These are phyloP conservation scores for Orestias chungarensis DNA, from an alignment of 2,797 vertebrate species.

Conservation along the genomic window DNA sequence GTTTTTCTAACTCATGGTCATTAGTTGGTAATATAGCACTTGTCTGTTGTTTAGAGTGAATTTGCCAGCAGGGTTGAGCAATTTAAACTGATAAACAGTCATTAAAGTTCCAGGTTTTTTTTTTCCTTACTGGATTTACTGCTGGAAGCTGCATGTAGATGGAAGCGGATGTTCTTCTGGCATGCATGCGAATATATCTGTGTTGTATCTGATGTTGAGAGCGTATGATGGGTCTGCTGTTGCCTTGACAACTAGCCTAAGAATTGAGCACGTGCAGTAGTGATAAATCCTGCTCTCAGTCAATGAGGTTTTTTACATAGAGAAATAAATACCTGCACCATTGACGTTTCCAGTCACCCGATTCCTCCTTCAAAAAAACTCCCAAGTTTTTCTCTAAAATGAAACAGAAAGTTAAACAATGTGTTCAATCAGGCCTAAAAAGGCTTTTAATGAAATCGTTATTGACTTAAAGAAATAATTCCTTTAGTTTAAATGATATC, in stretches of 20 bases:
- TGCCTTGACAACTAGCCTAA: constrained; percentile 71
- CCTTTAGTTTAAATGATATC: constrained; percentile 42
- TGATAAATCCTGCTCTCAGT: constrained; percentile 44
- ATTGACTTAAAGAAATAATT: background rate
- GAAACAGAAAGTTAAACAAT: too few relatives aligned
- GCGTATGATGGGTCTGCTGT: constrained; percentile 37
- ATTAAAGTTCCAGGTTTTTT: constrained; percentile 67
- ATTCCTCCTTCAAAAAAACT: constrained; percentile 18
- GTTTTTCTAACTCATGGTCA: background rate
- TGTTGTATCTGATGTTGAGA: constrained; percentile 7
- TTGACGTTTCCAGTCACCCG: constrained; percentile 18
- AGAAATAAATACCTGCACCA: constrained; percentile 20
- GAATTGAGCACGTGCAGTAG: constrained; percentile 57
- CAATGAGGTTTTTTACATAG: constrained; percentile 27
- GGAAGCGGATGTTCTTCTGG: constrained; percentile 9
- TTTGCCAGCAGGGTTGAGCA: constrained; percentile 41
- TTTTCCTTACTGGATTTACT: constrained; percentile 55
- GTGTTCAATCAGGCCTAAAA: background rate
- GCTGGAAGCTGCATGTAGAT: constrained; percentile 42
- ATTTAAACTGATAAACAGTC: constrained; percentile 59
- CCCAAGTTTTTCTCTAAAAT: too few relatives aligned
- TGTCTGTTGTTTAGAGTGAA: constrained; percentile 34
- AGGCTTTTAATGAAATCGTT: background rate
- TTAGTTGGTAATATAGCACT: constrained; percentile 38
- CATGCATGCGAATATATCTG: constrained; percentile 3